Conservation (phyloP, 2,797 vertebrate genomes). For the Allobates femoralis region DNA sequence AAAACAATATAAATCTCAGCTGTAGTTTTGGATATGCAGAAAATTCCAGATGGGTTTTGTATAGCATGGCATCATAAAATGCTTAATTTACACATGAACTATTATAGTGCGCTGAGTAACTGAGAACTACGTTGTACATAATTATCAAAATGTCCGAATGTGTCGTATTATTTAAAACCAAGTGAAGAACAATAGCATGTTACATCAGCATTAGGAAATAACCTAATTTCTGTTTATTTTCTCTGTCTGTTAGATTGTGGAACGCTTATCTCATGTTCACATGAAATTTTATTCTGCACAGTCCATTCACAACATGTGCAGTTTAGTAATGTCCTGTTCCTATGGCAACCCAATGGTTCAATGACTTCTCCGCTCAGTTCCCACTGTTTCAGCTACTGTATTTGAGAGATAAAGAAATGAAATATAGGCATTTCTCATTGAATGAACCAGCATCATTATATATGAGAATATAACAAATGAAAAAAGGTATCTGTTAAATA, state of each 20-base stretch:
- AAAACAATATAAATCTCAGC: not conserved
- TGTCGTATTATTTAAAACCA: not conserved
- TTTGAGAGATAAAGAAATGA: conserved; percentile 37
- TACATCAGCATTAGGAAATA: not conserved
- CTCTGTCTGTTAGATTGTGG: not conserved
- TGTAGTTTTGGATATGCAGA: not conserved
- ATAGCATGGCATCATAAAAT: not conserved
- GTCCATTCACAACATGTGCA: conserved; percentile 50
- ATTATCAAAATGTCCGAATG: not conserved
- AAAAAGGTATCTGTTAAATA: not conserved
- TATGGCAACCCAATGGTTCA: conserved; percentile 53
- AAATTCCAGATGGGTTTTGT: not conserved
- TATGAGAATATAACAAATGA: not conserved
- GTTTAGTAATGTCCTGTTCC: conserved; percentile 56
- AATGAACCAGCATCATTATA: conserved; percentile 4
- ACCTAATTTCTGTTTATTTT: conserved; percentile 18
- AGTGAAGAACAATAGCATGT: not conserved
- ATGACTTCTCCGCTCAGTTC: conserved; percentile 41
- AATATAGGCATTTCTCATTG: conserved; percentile 18
- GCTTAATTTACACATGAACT: not conserved
- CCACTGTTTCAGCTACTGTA: conserved; percentile 44
- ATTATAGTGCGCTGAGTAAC: not conserved
- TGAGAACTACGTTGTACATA: not conserved
- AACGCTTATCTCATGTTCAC: conserved; percentile 20
- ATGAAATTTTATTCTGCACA: conserved; percentile 38